phyloP scores from a whole-genome alignment of 2,797 vertebrate genomes.

The Dicrostonyx torquatus region DNA sequence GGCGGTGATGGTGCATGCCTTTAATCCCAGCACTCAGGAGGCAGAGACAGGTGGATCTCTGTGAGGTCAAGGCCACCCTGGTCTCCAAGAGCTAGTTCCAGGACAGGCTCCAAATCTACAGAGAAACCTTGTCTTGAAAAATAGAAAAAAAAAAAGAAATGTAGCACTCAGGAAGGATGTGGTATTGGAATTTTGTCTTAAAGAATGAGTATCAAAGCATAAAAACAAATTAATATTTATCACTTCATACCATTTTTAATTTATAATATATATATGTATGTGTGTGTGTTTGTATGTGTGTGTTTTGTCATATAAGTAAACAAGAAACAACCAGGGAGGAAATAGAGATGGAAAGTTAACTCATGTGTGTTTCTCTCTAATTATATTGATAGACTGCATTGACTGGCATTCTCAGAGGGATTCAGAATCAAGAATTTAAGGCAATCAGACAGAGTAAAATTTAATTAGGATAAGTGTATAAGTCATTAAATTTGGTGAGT shows the following conservation, averaged over 20 bases:
- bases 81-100: no score
- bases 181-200: not conserved
- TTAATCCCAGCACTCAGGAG: no score
- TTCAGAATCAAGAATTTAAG: conserved; percentile 24
- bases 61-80: no score
- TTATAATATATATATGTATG: not conserved
- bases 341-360: not conserved
- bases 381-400: not conserved
- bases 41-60: no score
- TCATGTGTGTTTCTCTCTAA: not conserved
- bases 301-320: not conserved
- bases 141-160: not conserved
- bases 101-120: no score
- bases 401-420: not conserved
- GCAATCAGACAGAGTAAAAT: not conserved
- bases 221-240: conserved; percentile 19
- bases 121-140: no score
- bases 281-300: not conserved
- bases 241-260: not conserved
- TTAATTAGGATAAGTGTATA: not conserved
- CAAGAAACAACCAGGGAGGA: not conserved
- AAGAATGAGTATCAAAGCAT: not conserved
- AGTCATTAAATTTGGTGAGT: not conserved
- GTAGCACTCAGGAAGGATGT: not conserved
- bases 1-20: no score